Conservation (phyloP, 1,140 invertebrate species). For the Asobara japonica region DNA sequence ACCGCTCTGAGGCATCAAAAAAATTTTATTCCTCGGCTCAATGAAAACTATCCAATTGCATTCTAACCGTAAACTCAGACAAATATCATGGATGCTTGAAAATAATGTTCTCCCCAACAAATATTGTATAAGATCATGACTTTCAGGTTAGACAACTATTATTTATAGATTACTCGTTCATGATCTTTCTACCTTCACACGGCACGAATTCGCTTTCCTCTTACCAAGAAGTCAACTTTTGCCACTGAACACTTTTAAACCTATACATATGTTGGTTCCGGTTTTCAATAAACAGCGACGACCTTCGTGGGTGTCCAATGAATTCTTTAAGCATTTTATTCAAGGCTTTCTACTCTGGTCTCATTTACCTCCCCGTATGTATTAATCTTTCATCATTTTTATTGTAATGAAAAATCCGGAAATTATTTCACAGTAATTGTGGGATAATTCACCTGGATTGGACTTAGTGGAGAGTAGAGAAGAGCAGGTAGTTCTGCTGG, state of each 20-base stretch:
- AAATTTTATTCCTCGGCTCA: too few species aligned
- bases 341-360: not conserved
- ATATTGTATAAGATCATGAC: slow-evolving; percentile 56
- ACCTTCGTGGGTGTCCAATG: slow-evolving; percentile 23
- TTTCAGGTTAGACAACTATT: slow-evolving; percentile 49
- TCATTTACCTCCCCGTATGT: not conserved
- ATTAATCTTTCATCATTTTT: not conserved
- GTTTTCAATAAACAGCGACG: slow-evolving; percentile 2
- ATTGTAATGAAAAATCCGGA: too few species aligned
- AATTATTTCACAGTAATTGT: too few species aligned
- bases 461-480: too few species aligned
- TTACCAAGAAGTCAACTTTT: not conserved
- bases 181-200: slow-evolving; percentile 34
- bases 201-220: slow-evolving; percentile 18
- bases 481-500: too few species aligned
- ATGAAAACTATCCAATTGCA: too few species aligned
- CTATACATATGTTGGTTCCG: not conserved
- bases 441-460: too few species aligned
- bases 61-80: too few species aligned
- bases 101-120: too few species aligned
- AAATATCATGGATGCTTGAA: too few species aligned
- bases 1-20: too few species aligned
- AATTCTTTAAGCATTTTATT: slow-evolving; percentile 1
- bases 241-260: slow-evolving; percentile 13
- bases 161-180: slow-evolving; percentile 55